Conservation (phyloP, 2,113 vertebrate species). For the Channa argus region DNA sequence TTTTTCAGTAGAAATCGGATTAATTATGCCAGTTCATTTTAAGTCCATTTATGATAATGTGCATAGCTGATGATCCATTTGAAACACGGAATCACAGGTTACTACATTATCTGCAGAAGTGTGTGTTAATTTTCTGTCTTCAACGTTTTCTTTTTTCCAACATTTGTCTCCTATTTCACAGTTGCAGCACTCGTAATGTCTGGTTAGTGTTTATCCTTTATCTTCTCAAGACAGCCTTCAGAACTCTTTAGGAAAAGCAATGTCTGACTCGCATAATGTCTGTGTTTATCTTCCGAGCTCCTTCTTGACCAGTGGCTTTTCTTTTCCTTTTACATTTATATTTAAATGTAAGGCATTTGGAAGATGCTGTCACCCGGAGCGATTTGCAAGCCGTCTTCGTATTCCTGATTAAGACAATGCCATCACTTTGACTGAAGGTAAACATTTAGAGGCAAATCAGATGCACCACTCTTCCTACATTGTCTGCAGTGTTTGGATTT, state of each 20-base stretch:
- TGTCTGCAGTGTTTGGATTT: background rate
- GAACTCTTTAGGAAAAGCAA: slow-evolving; percentile 1
- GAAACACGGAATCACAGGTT: background rate
- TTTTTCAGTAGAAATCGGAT: background rate
- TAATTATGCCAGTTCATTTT: slow-evolving; percentile 18
- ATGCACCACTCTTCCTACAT: background rate
- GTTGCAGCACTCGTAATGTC: background rate
- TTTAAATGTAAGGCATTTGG: slow-evolving; percentile 37
- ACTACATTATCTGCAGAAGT: background rate
- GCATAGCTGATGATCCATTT: slow-evolving; percentile 6
- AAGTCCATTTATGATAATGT: background rate
- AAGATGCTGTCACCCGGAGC: background rate
- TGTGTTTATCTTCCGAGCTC: slow-evolving; percentile 17
- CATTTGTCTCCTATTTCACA: background rate
- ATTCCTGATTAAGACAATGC: slow-evolving; percentile 1
- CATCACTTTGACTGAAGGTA: background rate
- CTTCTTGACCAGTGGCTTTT: slow-evolving; percentile 15
- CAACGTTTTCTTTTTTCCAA: background rate
- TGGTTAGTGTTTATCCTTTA: slow-evolving; percentile 8
- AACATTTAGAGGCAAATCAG: background rate
- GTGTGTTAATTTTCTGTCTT: background rate
- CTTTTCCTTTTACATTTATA: slow-evolving; percentile 11
- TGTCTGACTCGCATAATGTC: slow-evolving; percentile 5
- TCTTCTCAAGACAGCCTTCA: slow-evolving; percentile 11
- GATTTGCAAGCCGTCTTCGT: slow-evolving; percentile 1